These are phyloP conservation scores for Mesocricetus auratus DNA, from an alignment of 2,113 vertebrate species.

Conservation along the genomic window DNA sequence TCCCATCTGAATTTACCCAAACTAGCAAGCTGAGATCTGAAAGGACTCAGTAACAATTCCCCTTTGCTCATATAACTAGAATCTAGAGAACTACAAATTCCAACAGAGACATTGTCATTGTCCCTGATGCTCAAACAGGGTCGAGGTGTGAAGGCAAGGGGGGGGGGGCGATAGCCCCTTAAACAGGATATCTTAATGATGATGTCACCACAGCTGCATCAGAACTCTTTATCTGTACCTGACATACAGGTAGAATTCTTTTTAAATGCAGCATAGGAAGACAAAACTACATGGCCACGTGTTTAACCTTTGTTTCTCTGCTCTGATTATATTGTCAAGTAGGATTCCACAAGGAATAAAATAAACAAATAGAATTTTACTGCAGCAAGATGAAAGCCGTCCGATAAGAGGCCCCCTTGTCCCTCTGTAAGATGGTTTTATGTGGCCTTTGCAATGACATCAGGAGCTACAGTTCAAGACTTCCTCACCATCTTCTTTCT, in stretches of 20 bases:
- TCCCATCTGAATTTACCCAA: neutral
- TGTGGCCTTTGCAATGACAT: slow-evolving; percentile 32
- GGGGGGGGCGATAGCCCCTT: neutral
- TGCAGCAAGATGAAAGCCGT: neutral
- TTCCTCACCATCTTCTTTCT: slow-evolving; percentile 32
- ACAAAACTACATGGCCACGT: neutral
- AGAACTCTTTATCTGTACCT: neutral
- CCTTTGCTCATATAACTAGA: neutral
- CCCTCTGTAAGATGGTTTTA: slow-evolving; percentile 36
- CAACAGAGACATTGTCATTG: neutral
- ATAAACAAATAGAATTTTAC: slow-evolving; percentile 70
- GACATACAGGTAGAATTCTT: neutral
- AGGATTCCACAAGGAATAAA: slow-evolving; percentile 17
- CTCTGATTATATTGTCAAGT: neutral
- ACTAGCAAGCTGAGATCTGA: neutral
- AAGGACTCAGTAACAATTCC: neutral
- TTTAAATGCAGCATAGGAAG: neutral
- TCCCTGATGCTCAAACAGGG: neutral
- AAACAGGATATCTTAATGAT: no score
- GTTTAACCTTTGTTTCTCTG: neutral
- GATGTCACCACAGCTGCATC: neutral
- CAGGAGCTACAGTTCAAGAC: neutral
- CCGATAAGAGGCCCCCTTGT: neutral
- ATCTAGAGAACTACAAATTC: neutral
- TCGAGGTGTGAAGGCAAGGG: neutral